Conservation (phyloP, 2,113 vertebrate genomes). For the Tringa solitaria region DNA sequence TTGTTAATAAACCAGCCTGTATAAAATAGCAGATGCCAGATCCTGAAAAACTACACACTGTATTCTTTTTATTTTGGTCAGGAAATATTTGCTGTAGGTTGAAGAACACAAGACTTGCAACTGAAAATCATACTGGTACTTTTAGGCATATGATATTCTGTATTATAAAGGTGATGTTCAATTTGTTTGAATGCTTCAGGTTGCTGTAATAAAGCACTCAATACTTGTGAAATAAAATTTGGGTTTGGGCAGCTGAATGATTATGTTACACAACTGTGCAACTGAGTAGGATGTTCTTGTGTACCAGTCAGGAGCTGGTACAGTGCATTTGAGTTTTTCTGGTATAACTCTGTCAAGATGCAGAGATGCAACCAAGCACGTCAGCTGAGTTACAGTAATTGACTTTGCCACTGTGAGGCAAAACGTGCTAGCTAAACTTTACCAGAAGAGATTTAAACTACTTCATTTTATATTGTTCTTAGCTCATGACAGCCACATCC, state of each 20-base stretch:
- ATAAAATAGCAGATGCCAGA: slow-evolving; percentile 62
- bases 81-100: slow-evolving; percentile 69
- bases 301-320: slow-evolving; percentile 11
- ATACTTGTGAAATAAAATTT: slow-evolving; percentile 75
- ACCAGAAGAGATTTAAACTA: background rate
- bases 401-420: background rate
- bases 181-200: slow-evolving; percentile 83
- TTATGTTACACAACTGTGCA: background rate
- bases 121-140: slow-evolving; percentile 80
- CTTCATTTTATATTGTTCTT: background rate
- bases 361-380: background rate
- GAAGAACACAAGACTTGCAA: slow-evolving; percentile 80
- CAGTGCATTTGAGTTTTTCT: slow-evolving; percentile 34
- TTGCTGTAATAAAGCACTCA: slow-evolving; percentile 89
- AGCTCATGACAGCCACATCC: background rate
- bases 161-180: slow-evolving; percentile 81
- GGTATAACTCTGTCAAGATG: background rate
- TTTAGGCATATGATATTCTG: slow-evolving; percentile 81
- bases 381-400: background rate
- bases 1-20: slow-evolving; percentile 76
- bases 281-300: background rate
- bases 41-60: slow-evolving; percentile 79
- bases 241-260: slow-evolving; percentile 49
- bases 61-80: slow-evolving; percentile 69
- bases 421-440: background rate